These are phyloP conservation scores for Lagodon rhomboides DNA, from an alignment of 2,797 vertebrate genomes.

Conservation along the genomic window DNA sequence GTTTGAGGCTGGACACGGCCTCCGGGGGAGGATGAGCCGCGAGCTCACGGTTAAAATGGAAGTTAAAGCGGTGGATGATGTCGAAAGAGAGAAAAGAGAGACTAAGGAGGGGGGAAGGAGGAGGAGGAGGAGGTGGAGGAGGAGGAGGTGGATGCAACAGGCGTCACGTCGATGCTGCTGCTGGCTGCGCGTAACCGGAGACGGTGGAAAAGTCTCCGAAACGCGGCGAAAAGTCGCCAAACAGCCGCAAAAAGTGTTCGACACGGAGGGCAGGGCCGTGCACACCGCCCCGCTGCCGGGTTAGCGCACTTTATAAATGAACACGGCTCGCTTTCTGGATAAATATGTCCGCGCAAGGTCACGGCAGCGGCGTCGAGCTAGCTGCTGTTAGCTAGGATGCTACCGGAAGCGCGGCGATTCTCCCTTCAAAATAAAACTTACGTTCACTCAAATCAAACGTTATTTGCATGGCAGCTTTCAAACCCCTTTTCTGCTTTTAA, in stretches of 20 bases:
- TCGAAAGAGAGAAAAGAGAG: constrained; percentile 59
- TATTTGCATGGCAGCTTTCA: no score
- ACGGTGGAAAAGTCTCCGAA: constrained; percentile 51
- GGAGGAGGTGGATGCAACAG: constrained; percentile 79
- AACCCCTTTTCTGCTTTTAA: no score
- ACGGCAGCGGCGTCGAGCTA: constrained; percentile 50
- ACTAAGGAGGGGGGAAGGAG: constrained; percentile 5
- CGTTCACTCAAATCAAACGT: no score
- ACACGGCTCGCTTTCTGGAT: constrained; percentile 36
- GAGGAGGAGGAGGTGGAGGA: constrained; percentile 25
- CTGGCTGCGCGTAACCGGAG: constrained; percentile 60
- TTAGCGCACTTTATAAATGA: constrained; percentile 19
- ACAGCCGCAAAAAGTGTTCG: background rate
- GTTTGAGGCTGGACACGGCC: accelerated
- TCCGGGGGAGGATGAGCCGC: background rate
- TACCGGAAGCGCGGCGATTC: background rate
- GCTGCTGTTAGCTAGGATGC: background rate
- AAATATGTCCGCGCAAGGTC: constrained; percentile 76
- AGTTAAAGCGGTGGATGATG: constrained; percentile 51
- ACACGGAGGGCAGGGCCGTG: accelerated
- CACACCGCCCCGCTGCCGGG: accelerated
- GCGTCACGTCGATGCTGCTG: constrained; percentile 81
- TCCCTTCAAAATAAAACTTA: constrained; percentile 47
- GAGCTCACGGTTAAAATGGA: constrained; percentile 37
- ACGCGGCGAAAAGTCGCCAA: constrained; percentile 55